Evolutionary conservation across 2,797 vertebrate genomes (phyloP), one percentile per base, ranked within the genome.

Genomic region (Acipenser oxyrinchus): DNA sequence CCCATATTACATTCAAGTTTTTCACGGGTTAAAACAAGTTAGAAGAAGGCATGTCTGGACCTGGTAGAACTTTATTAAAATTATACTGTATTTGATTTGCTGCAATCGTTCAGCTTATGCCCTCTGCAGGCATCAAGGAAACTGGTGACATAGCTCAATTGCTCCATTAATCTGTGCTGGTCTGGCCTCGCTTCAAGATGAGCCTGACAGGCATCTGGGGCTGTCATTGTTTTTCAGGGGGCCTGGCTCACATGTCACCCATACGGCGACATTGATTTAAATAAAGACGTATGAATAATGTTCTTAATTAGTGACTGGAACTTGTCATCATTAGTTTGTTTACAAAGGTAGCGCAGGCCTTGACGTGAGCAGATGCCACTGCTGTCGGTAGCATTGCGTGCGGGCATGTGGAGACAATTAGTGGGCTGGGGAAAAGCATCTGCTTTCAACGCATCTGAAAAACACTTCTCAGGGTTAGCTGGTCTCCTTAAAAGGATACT

Each of bases 291-390:
- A 57, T 71, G 62, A 71, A 68, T 67, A 71, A 71, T 68, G 70
- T 65, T 60, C 57, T 57, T 68, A 68, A 62, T 71, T 71, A 66
- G 63, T 59, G 57, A 65, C 50, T 68, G 58, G 51, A 71, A 68
- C 66, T 61, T 71, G 70, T 65, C 70, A 71, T 71, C 63, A 68
- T 65, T 71, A 68, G 70, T 68, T 68, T 71, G 66, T 68, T 71
- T 68, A 65, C 70, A 68, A 62, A 65, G 66, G 66, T 66, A 68
- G 68, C 70, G 51, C 48, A 52, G 70, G 66, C 62, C 66, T 67
- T 53, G 69, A 49, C 66, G 50, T 52, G 51, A 67, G 66, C 70
- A 71, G 70, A 71, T 71, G 70, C 70, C 60, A 66, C 62, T 67
- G 63, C 63, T 61, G 63, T 62, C 60, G 66, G 62, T 68, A 62